These are phyloP conservation scores for Drosophila nigromelanica DNA, from an alignment of 1,140 invertebrate species.

Conservation along the genomic window DNA sequence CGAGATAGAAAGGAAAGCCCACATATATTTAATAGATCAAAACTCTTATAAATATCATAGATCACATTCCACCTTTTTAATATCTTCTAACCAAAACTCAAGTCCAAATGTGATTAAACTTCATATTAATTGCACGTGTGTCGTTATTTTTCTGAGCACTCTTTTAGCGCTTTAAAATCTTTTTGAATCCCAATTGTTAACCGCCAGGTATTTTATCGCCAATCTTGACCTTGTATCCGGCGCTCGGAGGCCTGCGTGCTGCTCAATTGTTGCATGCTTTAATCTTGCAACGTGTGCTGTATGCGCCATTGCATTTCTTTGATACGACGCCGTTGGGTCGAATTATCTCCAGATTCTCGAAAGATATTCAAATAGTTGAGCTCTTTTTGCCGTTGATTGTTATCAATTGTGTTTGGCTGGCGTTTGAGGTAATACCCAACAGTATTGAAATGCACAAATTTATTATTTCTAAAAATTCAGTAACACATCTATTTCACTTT, in stretches of 20 bases:
- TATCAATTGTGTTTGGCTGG: not conserved
- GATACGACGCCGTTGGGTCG: slow-evolving; percentile 26
- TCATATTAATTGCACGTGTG: slow-evolving; percentile 3
- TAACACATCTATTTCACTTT: not conserved
- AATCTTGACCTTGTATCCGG: not conserved
- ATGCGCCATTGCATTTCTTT: slow-evolving; percentile 9
- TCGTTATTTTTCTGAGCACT: not conserved
- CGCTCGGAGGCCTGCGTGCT: slow-evolving; percentile 6
- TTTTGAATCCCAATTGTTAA: slow-evolving; percentile 12
- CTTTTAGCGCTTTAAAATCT: not conserved
- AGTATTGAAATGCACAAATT: not conserved
- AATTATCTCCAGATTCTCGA: slow-evolving; percentile 10
- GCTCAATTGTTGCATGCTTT: slow-evolving; percentile 3
- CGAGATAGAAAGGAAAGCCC: too few relatives aligned
- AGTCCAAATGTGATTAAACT: slow-evolving; percentile 5
- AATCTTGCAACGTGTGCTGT: slow-evolving; percentile 1
- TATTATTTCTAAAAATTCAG: not conserved
- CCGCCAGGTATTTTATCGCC: slow-evolving; percentile 7
- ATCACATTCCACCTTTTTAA: not conserved
- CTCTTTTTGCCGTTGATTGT: not conserved
- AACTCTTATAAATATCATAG: slow-evolving; percentile 9
- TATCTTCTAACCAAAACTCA: not conserved
- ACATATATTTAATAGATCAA: not conserved
- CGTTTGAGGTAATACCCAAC: slow-evolving; percentile 16
- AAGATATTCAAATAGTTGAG: slow-evolving; percentile 13